Conservation (phyloP, 2,113 vertebrate species). For the Psephotus haematonotus region DNA sequence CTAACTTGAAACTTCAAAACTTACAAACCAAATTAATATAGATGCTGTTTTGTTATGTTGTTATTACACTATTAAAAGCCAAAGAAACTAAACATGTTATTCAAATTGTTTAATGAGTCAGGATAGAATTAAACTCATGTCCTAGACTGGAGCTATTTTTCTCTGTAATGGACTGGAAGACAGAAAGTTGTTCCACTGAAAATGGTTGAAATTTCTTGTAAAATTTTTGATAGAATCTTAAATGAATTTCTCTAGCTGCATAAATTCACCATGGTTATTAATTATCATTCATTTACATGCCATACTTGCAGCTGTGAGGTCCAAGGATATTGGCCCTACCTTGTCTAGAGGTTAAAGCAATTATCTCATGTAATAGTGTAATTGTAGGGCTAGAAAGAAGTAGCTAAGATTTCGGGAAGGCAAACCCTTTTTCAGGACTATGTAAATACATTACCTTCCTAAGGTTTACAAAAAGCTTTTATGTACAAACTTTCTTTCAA, state of each 20-base stretch:
- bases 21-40: not conserved
- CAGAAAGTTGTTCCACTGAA: not conserved
- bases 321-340: fast-evolving
- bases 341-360: not conserved
- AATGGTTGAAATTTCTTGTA: not conserved
- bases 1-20: not conserved
- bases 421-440: not conserved
- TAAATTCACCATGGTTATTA: not conserved
- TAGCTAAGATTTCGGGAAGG: not conserved
- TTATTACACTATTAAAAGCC: not conserved
- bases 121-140: not conserved
- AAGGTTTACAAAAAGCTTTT: not conserved
- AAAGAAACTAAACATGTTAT: not conserved
- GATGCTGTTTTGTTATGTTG: not conserved
- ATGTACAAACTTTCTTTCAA: not conserved
- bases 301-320: not conserved
- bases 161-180: not conserved
- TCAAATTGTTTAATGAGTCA: not conserved
- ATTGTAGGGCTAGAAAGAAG: not conserved
- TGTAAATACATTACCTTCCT: not conserved
- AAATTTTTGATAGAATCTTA: not conserved
- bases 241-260: not conserved
- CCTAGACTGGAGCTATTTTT: not conserved
- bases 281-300: not conserved
- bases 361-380: not conserved